phyloP scores from a whole-genome alignment of 2,113 vertebrate genomes.

The Rhegmatorhina hoffmannsi region DNA sequence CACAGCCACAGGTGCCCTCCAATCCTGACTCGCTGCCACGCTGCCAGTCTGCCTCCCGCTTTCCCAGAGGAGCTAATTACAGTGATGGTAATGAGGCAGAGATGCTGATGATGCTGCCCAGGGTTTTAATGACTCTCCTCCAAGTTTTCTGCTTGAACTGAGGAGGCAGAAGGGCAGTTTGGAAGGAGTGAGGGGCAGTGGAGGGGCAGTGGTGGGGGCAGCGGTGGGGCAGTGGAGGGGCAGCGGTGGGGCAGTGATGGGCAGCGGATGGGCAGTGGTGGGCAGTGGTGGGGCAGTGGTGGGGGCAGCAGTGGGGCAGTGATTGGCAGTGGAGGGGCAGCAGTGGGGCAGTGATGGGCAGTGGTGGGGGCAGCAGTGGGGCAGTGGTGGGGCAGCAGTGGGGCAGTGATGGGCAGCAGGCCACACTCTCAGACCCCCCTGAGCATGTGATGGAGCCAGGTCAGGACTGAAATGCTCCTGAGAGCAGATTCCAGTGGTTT shows the following conservation, averaged over 20 bases:
- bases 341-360: no score
- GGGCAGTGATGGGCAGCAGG: background rate
- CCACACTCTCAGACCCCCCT: background rate
- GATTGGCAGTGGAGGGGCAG: no score
- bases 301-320: background rate
- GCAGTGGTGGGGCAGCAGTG: background rate
- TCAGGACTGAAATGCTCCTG: background rate
- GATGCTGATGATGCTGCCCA: conserved; percentile 46
- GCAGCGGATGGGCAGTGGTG: background rate
- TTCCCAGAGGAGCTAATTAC: conserved; percentile 46
- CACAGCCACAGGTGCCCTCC: background rate
- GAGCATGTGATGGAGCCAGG: background rate
- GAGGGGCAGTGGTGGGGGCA: background rate
- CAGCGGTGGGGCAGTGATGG: no score
- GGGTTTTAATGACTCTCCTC: conserved; percentile 22
- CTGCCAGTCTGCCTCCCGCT: background rate
- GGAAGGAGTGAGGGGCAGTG: background rate
- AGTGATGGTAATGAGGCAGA: conserved; percentile 52
- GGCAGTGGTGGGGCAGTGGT: background rate
- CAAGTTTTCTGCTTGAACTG: background rate
- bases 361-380: background rate
- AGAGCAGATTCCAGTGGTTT: background rate
- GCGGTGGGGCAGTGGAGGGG: background rate
- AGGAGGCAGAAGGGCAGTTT: background rate
- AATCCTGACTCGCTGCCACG: background rate